Evolutionary conservation across 2,888 invertebrate species (phyloP).

Genomic region (Caenorhabditis doughertyi): DNA sequence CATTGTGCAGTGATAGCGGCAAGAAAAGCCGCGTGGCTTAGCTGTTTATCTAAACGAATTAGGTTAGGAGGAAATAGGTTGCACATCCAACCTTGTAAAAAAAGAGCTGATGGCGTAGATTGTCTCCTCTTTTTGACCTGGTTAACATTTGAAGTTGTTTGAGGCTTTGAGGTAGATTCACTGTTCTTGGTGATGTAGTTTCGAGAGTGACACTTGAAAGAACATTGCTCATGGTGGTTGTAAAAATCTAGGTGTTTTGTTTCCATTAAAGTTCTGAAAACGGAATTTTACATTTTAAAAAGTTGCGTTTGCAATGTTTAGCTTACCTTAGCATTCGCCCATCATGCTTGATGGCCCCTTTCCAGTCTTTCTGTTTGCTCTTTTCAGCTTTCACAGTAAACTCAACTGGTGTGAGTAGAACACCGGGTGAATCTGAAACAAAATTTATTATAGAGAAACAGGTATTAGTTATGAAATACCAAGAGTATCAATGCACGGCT

Average conservation of each 20-base stretch:
- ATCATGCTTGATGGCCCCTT: conserved; percentile 45
- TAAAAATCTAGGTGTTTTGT: conserved; percentile 23
- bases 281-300: not conserved
- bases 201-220: conserved; percentile 44
- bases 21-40: conserved; percentile 2
- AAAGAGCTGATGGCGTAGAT: not conserved
- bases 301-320: not conserved
- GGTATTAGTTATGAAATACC: not conserved
- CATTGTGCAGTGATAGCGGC: not conserved
- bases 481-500: conserved; percentile 22
- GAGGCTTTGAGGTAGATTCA: too few species aligned
- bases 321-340: conserved; percentile 31
- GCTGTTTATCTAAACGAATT: too few species aligned
- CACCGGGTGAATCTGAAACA: too few species aligned
- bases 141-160: not conserved
- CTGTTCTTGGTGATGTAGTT: conserved; percentile 48
- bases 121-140: not conserved
- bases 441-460: too few species aligned
- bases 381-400: conserved; percentile 48
- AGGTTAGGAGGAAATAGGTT: too few species aligned
- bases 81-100: too few species aligned
- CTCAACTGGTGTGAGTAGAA: conserved; percentile 33
- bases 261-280: conserved; percentile 38
- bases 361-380: conserved; percentile 56
- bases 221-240: conserved; percentile 21